These are phyloP conservation scores for Theonella swinhoei DNA, from an alignment of 37 sponge, comb jelly and placozoan genomes.

Conservation along the genomic window DNA sequence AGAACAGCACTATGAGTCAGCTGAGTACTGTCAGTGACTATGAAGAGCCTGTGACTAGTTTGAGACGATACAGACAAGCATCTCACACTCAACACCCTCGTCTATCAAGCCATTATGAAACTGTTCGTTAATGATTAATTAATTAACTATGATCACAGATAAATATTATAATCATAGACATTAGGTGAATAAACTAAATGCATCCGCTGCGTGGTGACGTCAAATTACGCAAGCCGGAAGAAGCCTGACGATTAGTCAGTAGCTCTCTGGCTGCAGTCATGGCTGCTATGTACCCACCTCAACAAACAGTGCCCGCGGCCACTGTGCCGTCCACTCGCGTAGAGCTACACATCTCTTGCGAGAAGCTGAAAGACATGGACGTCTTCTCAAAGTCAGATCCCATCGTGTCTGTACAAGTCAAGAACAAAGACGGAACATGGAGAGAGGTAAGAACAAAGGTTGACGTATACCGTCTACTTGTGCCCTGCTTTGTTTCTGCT, in stretches of 20 bases:
- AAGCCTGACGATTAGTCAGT: no score
- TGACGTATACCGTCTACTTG: no score
- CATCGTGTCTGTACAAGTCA: constrained; percentile 33
- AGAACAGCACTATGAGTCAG: not conserved
- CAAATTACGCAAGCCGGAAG: no score
- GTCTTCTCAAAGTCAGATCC: constrained; percentile 83
- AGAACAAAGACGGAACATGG: not conserved
- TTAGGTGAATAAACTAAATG: no score
- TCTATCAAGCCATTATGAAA: not conserved
- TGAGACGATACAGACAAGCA: not conserved
- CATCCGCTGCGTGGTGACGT: no score
- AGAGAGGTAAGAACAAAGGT: constrained; percentile 4
- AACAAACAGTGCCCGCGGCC: not conserved
- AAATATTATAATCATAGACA: no score
- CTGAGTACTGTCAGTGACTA: not conserved
- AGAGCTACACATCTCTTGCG: constrained; percentile 64
- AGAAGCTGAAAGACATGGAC: constrained; percentile 55
- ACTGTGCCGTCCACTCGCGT: constrained; percentile 26
- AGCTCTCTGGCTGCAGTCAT: no score
- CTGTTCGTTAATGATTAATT: not conserved
- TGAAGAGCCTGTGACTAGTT: not conserved
- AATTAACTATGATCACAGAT: no score
- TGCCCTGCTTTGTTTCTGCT: no score
- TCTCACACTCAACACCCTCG: not conserved
- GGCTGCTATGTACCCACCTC: not conserved